Conservation (phyloP, 1,140 invertebrate species). For the Diachasmimorpha longicaudata region DNA sequence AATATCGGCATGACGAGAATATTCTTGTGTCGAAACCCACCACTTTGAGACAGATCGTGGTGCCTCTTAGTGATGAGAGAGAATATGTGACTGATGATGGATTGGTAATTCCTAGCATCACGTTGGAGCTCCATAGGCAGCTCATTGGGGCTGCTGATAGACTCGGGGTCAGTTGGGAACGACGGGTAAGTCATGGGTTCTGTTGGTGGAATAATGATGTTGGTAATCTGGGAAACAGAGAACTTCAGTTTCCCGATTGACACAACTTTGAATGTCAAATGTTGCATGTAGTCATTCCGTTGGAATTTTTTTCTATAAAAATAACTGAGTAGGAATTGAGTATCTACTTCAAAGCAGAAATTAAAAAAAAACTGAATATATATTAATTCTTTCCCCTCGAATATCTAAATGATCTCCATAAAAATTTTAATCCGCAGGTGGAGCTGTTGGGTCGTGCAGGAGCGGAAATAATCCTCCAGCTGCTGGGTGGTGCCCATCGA, state of each 20-base stretch:
- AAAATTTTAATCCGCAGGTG: slow-evolving; percentile 53
- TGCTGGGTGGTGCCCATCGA: slow-evolving; percentile 76
- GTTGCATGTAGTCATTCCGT: too few species aligned
- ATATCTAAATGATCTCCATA: neutral
- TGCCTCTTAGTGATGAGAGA: slow-evolving; percentile 68
- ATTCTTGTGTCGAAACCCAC: slow-evolving; percentile 73
- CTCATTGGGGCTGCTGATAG: slow-evolving; percentile 72
- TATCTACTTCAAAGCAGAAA: too few species aligned
- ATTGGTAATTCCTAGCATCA: slow-evolving; percentile 79
- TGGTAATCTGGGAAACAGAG: too few species aligned
- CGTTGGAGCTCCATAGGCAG: slow-evolving; percentile 68
- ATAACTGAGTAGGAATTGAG: too few species aligned
- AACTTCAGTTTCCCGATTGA: too few species aligned
- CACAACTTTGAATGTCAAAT: too few species aligned
- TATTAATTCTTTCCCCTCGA: too few species aligned
- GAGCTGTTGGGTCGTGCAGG: slow-evolving; percentile 80
- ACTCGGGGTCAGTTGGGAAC: slow-evolving; percentile 71
- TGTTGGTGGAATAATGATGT: neutral
- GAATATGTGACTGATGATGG: slow-evolving; percentile 85
- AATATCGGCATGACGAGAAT: slow-evolving; percentile 85
- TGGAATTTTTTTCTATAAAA: too few species aligned
- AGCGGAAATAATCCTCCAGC: slow-evolving; percentile 78
- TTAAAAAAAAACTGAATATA: too few species aligned
- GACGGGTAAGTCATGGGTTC: slow-evolving; percentile 51
- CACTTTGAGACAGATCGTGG: slow-evolving; percentile 73